Evolutionary conservation across 2,888 invertebrate species (phyloP), one percentile per base, ranked within the genome.

Genomic region (Nowickia ferox): DNA sequence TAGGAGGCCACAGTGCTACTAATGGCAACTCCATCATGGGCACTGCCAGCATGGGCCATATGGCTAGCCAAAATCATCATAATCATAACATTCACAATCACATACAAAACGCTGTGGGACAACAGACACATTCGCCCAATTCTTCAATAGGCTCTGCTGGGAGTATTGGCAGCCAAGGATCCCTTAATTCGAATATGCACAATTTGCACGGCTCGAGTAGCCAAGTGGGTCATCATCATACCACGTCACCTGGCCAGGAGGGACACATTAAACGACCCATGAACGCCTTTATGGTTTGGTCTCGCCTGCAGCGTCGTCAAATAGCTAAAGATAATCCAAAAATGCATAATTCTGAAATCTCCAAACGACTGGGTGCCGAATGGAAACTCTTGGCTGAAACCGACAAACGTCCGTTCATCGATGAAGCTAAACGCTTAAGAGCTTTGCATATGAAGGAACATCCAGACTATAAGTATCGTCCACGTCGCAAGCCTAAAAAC

Each of bases 271-370:
- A 98, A 93, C 94, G 98, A 22, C 98, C 98, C 2, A 98, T 99
- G 98, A 98, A 98, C 93, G 98, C 98, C 0, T 98, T 98, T 93
- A 98, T 98, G 98, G 98, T 93, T 13, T 98, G 98, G 98, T 98
- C 98, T 8, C 94, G 98, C 57, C 96, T 97, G 55, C 98, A 98
- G 92, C 94, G 98, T 17, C 95, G 97, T 76, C 97, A 98, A 93
- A 98, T 98, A 90, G 97, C 98, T 1, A 95, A 97, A 93, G 98
- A 98, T 89, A 98, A 98, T 92, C 98, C 98, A 89, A 98, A 96
- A 93, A 97, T 97, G 97, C 97, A 97, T 93, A 97, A 97, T 89
- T 96, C 96, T 0, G 97, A 97, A 92, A 98, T 98, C 87, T 97
- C 97, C 30, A 98, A 98, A 92, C 94, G 97, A 15, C 94, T 98